These are phyloP conservation scores for Tympanoctomys barrerae DNA, from an alignment of 2,797 vertebrate genomes.

Conservation along the genomic window DNA sequence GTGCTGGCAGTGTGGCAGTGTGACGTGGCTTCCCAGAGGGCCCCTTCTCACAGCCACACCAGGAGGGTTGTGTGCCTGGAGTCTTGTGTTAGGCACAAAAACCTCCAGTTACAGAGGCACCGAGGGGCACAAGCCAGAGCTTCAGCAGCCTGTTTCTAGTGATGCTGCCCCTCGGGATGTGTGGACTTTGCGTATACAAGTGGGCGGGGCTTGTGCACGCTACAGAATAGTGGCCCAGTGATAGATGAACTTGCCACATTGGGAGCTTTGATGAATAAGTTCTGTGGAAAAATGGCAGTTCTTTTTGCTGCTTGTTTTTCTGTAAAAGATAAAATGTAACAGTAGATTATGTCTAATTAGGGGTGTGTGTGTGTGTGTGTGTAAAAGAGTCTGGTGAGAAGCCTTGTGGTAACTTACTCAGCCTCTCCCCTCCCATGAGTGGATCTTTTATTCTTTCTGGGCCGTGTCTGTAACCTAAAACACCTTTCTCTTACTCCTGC, in stretches of 20 bases:
- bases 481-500: neutral
- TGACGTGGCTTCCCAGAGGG: neutral
- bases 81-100: accelerated
- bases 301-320: neutral
- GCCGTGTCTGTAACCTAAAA: neutral
- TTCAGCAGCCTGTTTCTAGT: neutral
- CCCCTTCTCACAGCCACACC: neutral
- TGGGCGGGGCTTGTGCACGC: neutral
- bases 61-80: neutral
- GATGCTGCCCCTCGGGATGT: neutral
- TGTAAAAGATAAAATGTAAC: neutral
- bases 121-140: neutral
- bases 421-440: neutral
- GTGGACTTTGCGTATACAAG: neutral
- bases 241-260: too few species aligned
- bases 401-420: neutral
- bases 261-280: neutral
- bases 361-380: neutral
- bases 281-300: neutral
- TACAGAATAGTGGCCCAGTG: neutral
- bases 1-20: neutral
- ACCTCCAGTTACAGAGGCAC: neutral
- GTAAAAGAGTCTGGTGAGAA: neutral
- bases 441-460: neutral
- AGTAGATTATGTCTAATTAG: neutral